Conservation (phyloP, 2,888 invertebrate genomes). For the Drosophila silvestris region DNA sequence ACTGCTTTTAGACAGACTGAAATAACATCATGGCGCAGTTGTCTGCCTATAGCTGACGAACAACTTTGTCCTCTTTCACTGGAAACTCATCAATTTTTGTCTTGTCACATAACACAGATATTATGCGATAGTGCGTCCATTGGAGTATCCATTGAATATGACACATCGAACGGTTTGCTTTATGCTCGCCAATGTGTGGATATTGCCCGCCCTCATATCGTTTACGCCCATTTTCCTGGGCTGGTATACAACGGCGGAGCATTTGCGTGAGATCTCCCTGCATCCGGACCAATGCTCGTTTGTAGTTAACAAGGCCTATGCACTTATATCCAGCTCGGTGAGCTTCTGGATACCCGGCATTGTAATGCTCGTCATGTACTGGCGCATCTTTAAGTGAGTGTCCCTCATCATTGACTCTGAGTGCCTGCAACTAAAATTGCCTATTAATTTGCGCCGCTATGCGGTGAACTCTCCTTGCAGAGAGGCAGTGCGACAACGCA, state of each 20-base stretch:
- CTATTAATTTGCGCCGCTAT: slow-evolving; percentile 29
- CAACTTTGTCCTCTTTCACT: slow-evolving; percentile 32
- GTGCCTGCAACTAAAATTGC: slow-evolving; percentile 8
- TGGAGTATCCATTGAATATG: slow-evolving; percentile 97
- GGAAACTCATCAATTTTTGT: slow-evolving; percentile 12
- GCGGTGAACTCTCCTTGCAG: slow-evolving; percentile 77
- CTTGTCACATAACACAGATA: slow-evolving; percentile 86
- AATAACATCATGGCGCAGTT: not conserved
- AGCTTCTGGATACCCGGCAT: slow-evolving; percentile 97
- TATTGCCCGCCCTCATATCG: slow-evolving; percentile 95
- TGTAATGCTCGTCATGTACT: slow-evolving; percentile 97
- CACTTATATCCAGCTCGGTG: slow-evolving; percentile 94
- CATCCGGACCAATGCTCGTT: slow-evolving; percentile 93
- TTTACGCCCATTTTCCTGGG: slow-evolving; percentile 98
- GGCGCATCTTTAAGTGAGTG: slow-evolving; percentile 89
- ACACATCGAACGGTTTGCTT: slow-evolving; percentile 92
- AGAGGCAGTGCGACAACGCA: slow-evolving; percentile 93
- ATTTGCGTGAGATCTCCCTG: slow-evolving; percentile 86
- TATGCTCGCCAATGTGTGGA: slow-evolving; percentile 96
- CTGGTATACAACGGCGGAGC: slow-evolving; percentile 96
- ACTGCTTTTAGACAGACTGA: not conserved
- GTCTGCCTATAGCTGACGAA: slow-evolving; percentile 10
- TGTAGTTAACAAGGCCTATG: slow-evolving; percentile 94
- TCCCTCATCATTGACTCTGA: not conserved
- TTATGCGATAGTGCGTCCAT: slow-evolving; percentile 96